Evolutionary conservation across 1,140 invertebrate species (phyloP).

Genomic region (Drosophila pallidifrons): DNA sequence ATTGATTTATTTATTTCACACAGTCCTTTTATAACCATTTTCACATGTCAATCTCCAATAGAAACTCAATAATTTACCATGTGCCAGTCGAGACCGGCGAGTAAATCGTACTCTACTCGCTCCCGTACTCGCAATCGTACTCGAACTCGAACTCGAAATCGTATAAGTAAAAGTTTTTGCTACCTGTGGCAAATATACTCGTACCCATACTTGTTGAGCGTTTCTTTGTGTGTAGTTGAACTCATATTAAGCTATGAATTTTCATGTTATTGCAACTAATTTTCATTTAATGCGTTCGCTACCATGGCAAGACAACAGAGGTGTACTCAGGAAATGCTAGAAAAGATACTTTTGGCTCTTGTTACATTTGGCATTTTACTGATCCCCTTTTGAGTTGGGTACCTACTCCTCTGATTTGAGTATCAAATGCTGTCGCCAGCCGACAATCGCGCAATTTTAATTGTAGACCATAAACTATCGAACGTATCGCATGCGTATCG

Average conservation of each 20-base stretch:
- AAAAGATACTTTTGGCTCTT: background rate
- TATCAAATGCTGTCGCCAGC: conserved; percentile 13
- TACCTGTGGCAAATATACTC: conserved; percentile 36
- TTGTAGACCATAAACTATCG: conserved; percentile 74
- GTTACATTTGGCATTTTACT: background rate
- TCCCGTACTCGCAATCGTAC: background rate
- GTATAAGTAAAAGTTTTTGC: conserved; percentile 62
- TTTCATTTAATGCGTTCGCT: conserved; percentile 65
- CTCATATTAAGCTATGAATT: conserved; percentile 79
- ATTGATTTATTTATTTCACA: conserved; percentile 71
- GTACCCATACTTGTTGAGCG: background rate
- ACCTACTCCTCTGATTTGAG: conserved; percentile 5
- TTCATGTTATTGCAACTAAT: conserved; percentile 81
- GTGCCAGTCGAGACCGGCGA: conserved; percentile 30
- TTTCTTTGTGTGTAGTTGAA: conserved; percentile 25
- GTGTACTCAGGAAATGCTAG: background rate
- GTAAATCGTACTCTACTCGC: conserved; percentile 27
- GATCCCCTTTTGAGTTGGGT: background rate
- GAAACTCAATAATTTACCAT: conserved; percentile 57
- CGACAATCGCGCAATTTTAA: conserved; percentile 66
- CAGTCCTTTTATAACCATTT: conserved; percentile 77
- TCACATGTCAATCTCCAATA: conserved; percentile 75
- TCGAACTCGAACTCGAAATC: background rate
- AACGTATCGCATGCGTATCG: conserved; percentile 73
- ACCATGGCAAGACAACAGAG: conserved; percentile 18